Base-by-base conservation (phyloP, 2,797 vertebrate species). In the Eidolon dupreanum region DNA sequence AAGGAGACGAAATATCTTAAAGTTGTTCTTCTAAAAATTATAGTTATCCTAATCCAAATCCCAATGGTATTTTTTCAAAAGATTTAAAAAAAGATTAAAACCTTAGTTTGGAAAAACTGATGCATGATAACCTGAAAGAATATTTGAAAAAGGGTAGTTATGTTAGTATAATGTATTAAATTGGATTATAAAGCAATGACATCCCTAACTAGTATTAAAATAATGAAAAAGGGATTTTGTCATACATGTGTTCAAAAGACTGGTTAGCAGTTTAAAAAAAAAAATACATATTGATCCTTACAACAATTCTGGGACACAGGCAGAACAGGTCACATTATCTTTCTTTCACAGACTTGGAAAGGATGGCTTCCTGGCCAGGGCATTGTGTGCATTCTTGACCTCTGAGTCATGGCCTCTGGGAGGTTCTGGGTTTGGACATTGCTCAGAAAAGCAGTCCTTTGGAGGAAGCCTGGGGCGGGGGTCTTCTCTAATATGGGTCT, bases 141-240 rank as follows among this genome's bases (percentile, higher is more conserved):
- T 74, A 84, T 70, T 17, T 84, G 22, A 96, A 95, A 83, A 96
- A 93, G 43, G 53, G 24, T 46, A 79, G 66, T n/a, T 66, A 66
- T 43, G 2, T 97, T 74, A 84, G 33, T 79, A 28, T 59, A 88
- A 88, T 43, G 12, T 59, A 83, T 77, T 70, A 94, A 66, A 68
- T 83, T 33, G 51, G 26, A 93, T 46, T 26, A 84, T 31, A 88
- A 85, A 87, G 71, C 59, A 94, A 70, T 55, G n/a, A 65, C 53
- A 86, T 85, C 57, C 86, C 43, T 70, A 93, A 87, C 49, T 74
- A 43, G 12, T 73, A 79, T 46, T 74, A 81, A 88, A 77, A 93
- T 26, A 87, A 74, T 49, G 61, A 81, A 89, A 88, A 55, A 19
- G 17, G 33, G 61, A 88, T 63, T 88, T 73, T 73, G 12, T 65